Base-by-base conservation (phyloP, 2,888 invertebrate genomes). In the Lumbricus terrestris region DNA sequence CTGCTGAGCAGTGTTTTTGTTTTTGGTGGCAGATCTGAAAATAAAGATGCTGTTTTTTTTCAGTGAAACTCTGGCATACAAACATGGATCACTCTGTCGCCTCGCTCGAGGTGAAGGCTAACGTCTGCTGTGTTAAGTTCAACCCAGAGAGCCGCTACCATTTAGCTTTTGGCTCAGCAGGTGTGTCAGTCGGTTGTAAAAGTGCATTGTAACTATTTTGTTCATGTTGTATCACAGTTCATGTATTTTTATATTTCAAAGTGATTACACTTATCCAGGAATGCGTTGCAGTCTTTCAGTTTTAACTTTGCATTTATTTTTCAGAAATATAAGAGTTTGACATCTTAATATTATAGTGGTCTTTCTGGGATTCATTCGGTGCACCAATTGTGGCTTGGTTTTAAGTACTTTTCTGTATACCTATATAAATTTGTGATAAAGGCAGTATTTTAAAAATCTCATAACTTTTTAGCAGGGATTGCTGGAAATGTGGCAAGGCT, bases 81-180 rank as follows among this genome's bases (percentile, higher is more conserved):
- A 97, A 97, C 95, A 96, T 96, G 82, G 97, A 98, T 93, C 97
- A 97, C 93, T 97, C 97, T 0, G 97, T 98, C 29, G 97, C 97
- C 20, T 97, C 97, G 15, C 95, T 98, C 33, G 98, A 98, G 95
- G 98, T 98, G 0, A 97, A 97, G 95, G 98, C 98, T 91, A 98
- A 98, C 95, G 98, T 98, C 89, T 98, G 98, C 95, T 98, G 98
- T 95, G 98, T 98, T 33, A 97, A 98, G 94, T 97, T 97, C 95
- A 97, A 97, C 95, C 97, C 97, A 0, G 96, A 96, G 91, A 97
- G 97, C 92, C 97, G 97, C 0, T 97, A 97, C 94, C 97, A 98
- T 94, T 96, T 98, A 91, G 98, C 98, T 2, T 98, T 98, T 95
- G 98, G 98, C 29, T 98, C 98, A n/a, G 98, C 98, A 38, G 95